Evolutionary conservation across 2,797 vertebrate species (phyloP).

Genomic region (Thamnophis elegans): DNA sequence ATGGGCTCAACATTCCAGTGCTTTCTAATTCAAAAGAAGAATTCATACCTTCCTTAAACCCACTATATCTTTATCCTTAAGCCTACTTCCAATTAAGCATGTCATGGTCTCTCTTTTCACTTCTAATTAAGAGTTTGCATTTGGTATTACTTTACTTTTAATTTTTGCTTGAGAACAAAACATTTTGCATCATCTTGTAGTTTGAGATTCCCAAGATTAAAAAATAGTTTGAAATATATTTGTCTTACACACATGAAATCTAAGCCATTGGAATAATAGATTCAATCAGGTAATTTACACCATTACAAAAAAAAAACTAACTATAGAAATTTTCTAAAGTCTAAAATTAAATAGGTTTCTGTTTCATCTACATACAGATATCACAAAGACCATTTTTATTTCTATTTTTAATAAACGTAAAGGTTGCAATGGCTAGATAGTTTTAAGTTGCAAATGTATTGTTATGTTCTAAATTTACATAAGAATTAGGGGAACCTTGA

Average conservation of each 20-base stretch:
- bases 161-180: slow-evolving; percentile 8
- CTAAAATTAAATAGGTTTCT: slow-evolving; percentile 47
- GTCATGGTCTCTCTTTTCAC: slow-evolving; percentile 15
- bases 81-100: background rate
- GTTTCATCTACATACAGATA: slow-evolving; percentile 37
- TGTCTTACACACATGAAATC: slow-evolving; percentile 18
- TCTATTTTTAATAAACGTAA: background rate
- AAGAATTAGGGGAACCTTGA: slow-evolving; percentile 57
- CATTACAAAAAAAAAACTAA: slow-evolving; percentile 48
- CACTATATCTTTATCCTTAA: slow-evolving; percentile 15
- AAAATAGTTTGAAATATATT: slow-evolving; percentile 12
- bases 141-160: background rate
- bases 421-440: slow-evolving; percentile 6
- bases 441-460: slow-evolving; percentile 25
- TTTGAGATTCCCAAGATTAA: slow-evolving; percentile 8
- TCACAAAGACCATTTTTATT: slow-evolving; percentile 37
- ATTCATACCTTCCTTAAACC: fast-evolving
- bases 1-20: slow-evolving; percentile 27
- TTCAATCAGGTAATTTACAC: slow-evolving; percentile 36
- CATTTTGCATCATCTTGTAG: slow-evolving; percentile 19
- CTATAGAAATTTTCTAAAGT: slow-evolving; percentile 39
- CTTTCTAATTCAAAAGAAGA: slow-evolving; percentile 13
- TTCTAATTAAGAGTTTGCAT: slow-evolving; percentile 26
- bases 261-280: slow-evolving; percentile 16
- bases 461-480: slow-evolving; percentile 48